Base-by-base conservation (phyloP, 2,113 vertebrate species). In the Stegastes partitus region DNA sequence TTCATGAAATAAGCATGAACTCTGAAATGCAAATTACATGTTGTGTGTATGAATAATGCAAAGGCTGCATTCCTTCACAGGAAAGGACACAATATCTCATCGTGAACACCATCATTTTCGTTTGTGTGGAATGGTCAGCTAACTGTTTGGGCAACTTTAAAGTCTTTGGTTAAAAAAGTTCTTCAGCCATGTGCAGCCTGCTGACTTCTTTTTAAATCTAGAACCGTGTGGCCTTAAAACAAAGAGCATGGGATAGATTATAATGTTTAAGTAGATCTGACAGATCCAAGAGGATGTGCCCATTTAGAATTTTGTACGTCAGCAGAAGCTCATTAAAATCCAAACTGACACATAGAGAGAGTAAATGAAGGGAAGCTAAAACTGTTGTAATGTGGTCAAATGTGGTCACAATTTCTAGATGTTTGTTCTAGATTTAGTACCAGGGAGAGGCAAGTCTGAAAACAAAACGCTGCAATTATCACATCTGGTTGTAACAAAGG, bases 1-100 rank as follows among this genome's bases (percentile, higher is more conserved):
- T 26, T 62, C 39, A 34, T 50, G n/a, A 39, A 71, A 28, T 26
- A 18, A 47, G 45, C 21, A 23, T 50, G 22, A 26, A 26, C 11
- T 74, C 63, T 70, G 28, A 75, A 28, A 68, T 21, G 23, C 1
- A 28, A 49, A 58, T 64, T 18, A 9, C 25, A 28, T 57, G 50
- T 68, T 67, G 45, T 47, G 53, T 22, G 58, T 3, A n/a, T 67
- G 69, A 71, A 61, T 73, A 63, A 66, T 58, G 42, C 31, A 54
- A 53, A 56, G 7, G 9, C 31, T 2, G 15, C 45, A 54, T 70
- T 66, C 34, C 18, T 47, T n/a, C 19, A 31, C 25, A 23, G 18
- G 34, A 34, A 26, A 70, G 11, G 3, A 70, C 44, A 26, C 31
- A 71, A 47, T 21, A 69, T 14, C 15, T 25, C 28, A 58, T 28